Percentiles rank a stretch among this genome's conserved stretches.
Conservation (phyloP, 2,797 vertebrate genomes). For the Geotrypetes seraphini region DNA sequence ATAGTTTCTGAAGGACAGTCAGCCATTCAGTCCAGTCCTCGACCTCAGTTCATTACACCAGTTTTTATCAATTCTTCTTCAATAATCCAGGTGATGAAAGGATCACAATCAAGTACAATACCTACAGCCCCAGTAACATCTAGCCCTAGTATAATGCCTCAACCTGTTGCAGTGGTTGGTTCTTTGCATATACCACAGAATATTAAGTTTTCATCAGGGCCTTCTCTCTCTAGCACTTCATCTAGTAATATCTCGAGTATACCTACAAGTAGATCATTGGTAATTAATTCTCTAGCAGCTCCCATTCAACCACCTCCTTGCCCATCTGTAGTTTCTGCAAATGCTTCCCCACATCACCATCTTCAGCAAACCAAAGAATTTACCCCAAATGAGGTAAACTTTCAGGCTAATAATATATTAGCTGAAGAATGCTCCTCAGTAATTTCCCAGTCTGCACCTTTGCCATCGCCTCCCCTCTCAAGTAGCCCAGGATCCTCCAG, state of each 20-base stretch:
- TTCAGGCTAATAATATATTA: conserved; percentile 17
- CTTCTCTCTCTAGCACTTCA: conserved; percentile 49
- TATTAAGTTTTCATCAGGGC: conserved; percentile 72
- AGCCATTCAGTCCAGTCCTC: conserved; percentile 42
- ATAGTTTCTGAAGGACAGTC: conserved; percentile 72
- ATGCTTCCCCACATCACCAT: conserved; percentile 35
- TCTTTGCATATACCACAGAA: conserved; percentile 81
- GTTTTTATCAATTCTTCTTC: conserved; percentile 85
- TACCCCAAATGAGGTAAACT: conserved; percentile 43
- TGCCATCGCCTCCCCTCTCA: conserved; percentile 64
- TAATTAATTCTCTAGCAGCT: conserved; percentile 55
- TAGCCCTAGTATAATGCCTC: conserved; percentile 73
- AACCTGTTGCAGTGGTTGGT: conserved; percentile 79
- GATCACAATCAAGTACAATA: conserved; percentile 56
- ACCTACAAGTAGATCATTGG: conserved; percentile 50
- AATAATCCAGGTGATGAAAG: conserved; percentile 83
- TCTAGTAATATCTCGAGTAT: conserved; percentile 40
- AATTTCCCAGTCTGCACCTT: conserved; percentile 49
- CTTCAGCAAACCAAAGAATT: conserved; percentile 59
- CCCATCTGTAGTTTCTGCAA: conserved; percentile 35
- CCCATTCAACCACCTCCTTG: conserved; percentile 58
- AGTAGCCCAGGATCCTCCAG: conserved; percentile 65
- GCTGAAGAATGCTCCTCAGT: conserved; percentile 45
- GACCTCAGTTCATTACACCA: conserved; percentile 82
- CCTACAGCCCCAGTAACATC: conserved; percentile 69